These are phyloP conservation scores for Oryzias sinensis DNA, from an alignment of 2,797 vertebrate species.

Conservation along the genomic window DNA sequence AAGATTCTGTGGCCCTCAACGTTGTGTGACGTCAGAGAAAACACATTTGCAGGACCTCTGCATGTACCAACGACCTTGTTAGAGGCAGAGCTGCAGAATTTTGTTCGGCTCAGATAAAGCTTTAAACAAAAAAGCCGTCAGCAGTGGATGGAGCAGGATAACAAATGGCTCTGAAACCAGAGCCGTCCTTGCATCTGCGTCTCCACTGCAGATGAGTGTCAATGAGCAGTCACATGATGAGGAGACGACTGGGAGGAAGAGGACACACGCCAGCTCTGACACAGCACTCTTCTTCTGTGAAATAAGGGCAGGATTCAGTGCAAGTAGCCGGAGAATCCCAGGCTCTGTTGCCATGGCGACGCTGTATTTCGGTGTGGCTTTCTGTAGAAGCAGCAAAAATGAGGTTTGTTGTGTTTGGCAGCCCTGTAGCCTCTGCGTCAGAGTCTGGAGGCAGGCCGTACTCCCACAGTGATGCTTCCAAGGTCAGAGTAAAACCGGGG, in stretches of 20 bases:
- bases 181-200: too few species aligned
- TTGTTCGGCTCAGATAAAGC: too few species aligned
- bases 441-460: constrained; percentile 45
- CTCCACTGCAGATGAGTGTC: constrained; percentile 17
- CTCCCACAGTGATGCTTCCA: constrained; percentile 44
- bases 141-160: too few species aligned
- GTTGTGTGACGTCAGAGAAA: too few species aligned
- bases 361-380: constrained; percentile 23
- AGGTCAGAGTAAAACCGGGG: constrained; percentile 42
- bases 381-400: constrained; percentile 8
- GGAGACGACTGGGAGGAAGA: constrained; percentile 41
- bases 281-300: constrained; percentile 54
- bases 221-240: constrained; percentile 21
- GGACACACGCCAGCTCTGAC: constrained; percentile 58
- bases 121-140: too few species aligned
- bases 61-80: too few species aligned
- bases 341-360: constrained; percentile 29
- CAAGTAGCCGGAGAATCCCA: constrained; percentile 16
- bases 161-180: too few species aligned
- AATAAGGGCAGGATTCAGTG: constrained; percentile 33
- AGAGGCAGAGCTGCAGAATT: too few species aligned
- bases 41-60: too few species aligned
- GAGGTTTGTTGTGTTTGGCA: constrained; percentile 2
- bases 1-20: too few species aligned
- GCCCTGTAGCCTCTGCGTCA: constrained; percentile 58